These are phyloP conservation scores for Hypomesus transpacificus DNA, from an alignment of 2,113 vertebrate genomes.

Conservation along the genomic window DNA sequence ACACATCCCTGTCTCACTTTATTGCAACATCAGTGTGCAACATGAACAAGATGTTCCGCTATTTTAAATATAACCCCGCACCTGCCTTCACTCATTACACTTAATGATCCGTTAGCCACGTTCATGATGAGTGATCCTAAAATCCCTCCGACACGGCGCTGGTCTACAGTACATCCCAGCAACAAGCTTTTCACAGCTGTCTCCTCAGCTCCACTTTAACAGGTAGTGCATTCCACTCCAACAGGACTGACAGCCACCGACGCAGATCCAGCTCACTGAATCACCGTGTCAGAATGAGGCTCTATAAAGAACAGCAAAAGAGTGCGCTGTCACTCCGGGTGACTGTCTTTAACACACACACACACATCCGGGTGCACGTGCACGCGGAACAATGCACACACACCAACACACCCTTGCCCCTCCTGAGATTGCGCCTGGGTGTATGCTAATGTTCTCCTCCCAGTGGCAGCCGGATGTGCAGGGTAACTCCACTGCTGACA, in stretches of 20 bases:
- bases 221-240: constrained; percentile 46
- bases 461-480: constrained; percentile 31
- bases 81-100: constrained; percentile 42
- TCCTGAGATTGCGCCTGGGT: constrained; percentile 20
- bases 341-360: constrained; percentile 40
- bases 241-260: constrained; percentile 49
- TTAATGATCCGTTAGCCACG: constrained; percentile 58
- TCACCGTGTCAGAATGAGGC: constrained; percentile 55
- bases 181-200: constrained; percentile 63
- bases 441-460: constrained; percentile 51
- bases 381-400: too few species aligned
- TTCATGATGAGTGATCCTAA: constrained; percentile 58
- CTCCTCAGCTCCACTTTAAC: constrained; percentile 59
- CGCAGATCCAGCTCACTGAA: constrained; percentile 44
- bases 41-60: not conserved
- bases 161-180: constrained; percentile 55
- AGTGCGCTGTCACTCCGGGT: constrained; percentile 53
- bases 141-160: constrained; percentile 54
- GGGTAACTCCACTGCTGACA: constrained; percentile 26
- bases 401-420: not conserved
- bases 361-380: not conserved
- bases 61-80: constrained; percentile 20
- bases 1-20: constrained; percentile 38
- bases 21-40: not conserved
- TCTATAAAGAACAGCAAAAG: constrained; percentile 46